phyloP scores from a whole-genome alignment of 2,797 vertebrate genomes.

The Acanthiza pusilla region DNA sequence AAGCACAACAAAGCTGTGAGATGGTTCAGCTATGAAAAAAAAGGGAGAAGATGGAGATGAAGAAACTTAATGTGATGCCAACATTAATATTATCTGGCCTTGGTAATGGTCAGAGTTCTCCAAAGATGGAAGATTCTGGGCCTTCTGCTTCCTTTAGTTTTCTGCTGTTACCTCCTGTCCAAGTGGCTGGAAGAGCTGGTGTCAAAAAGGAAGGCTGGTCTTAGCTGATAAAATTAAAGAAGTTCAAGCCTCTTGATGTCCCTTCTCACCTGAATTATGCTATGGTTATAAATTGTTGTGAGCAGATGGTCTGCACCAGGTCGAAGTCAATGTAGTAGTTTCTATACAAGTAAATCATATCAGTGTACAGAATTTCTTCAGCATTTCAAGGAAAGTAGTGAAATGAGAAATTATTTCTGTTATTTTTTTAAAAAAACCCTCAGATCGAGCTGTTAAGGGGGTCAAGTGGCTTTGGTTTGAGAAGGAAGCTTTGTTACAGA shows the following conservation, averaged over 20 bases:
- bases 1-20: background rate
- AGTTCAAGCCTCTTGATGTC: background rate
- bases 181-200: background rate
- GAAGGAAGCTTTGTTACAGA: background rate
- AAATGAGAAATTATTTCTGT: background rate
- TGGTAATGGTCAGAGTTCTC: background rate
- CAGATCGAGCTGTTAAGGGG: background rate
- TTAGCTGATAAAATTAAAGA: background rate
- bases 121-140: background rate
- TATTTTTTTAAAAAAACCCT: background rate
- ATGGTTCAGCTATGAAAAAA: background rate
- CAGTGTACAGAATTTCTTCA: background rate
- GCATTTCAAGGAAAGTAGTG: background rate
- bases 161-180: background rate
- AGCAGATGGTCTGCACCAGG: background rate
- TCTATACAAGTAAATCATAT: background rate
- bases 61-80: background rate
- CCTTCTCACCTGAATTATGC: background rate
- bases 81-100: background rate
- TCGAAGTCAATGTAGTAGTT: background rate
- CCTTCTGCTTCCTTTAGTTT: background rate
- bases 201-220: background rate
- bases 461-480: background rate
- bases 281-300: background rate
- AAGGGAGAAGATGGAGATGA: background rate